phyloP scores from a whole-genome alignment of 1,140 invertebrate genomes.

The Solenopsis fugax region DNA sequence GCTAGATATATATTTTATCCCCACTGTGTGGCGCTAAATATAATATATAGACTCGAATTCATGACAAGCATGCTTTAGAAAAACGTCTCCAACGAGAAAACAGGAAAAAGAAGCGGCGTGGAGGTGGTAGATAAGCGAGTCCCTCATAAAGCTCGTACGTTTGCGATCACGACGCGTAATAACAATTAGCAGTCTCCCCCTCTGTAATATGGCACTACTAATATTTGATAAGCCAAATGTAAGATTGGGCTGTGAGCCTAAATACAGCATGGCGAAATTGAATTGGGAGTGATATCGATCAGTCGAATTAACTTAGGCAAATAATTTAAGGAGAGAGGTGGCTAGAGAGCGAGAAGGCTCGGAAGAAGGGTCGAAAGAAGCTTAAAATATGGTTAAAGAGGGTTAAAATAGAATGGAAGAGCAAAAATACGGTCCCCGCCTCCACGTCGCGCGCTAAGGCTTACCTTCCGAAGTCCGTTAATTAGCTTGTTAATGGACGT shows the following conservation, averaged over 20 bases:
- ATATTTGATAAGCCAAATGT: slow-evolving; percentile 10
- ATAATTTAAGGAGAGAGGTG: slow-evolving; percentile 30
- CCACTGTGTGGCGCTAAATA: slow-evolving; percentile 1
- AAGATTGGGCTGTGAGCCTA: not conserved
- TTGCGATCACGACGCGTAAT: slow-evolving; percentile 1
- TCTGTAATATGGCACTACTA: slow-evolving; percentile 23
- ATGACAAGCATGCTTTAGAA: slow-evolving; percentile 81
- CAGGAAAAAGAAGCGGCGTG: slow-evolving; percentile 78
- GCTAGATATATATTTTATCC: too few relatives aligned
- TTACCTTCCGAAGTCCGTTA: slow-evolving; percentile 70
- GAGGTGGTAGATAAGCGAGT: slow-evolving; percentile 75
- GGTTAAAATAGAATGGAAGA: slow-evolving; percentile 53
- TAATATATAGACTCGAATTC: slow-evolving; percentile 60
- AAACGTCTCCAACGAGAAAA: slow-evolving; percentile 79
- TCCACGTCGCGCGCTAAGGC: slow-evolving; percentile 79
- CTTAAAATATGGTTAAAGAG: slow-evolving; percentile 39
- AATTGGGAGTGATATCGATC: slow-evolving; percentile 31
- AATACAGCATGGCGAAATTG: slow-evolving; percentile 14
- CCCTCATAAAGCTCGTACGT: slow-evolving; percentile 18
- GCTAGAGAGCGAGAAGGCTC: slow-evolving; percentile 39
- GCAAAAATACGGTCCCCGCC: slow-evolving; percentile 81
- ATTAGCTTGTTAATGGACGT: slow-evolving; percentile 69
- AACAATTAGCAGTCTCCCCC: not conserved
- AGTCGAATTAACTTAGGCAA: slow-evolving; percentile 18
- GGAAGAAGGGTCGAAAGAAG: slow-evolving; percentile 37